phyloP scores from a whole-genome alignment of 2,888 invertebrate genomes.

The Microplitis deprimator region DNA sequence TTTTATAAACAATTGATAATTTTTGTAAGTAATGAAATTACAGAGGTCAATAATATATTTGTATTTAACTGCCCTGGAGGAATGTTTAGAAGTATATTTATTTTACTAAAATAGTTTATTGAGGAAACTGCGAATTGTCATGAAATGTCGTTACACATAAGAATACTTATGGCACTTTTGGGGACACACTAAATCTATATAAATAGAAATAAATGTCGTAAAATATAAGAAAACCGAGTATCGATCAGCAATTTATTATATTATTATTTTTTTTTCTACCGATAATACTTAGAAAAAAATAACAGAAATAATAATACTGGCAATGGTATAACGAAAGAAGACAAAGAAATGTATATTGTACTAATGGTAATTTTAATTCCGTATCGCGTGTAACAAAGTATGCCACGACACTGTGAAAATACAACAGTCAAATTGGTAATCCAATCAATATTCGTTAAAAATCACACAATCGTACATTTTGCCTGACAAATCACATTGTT shows the following conservation, averaged over 20 bases:
- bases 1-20: not conserved
- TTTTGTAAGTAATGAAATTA: not conserved
- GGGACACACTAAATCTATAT: not conserved
- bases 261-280: not conserved
- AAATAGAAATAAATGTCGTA: not conserved
- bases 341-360: not conserved
- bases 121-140: not conserved
- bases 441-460: conserved; percentile 17
- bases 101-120: not conserved
- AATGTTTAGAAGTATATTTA: not conserved
- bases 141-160: not conserved
- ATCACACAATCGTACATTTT: conserved; percentile 19
- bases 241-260: not conserved
- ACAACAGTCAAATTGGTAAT: conserved; percentile 4
- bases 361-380: not conserved
- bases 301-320: not conserved
- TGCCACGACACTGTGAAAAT: not conserved
- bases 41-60: not conserved
- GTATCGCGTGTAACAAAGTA: not conserved
- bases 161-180: not conserved
- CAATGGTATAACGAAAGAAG: not conserved
- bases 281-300: not conserved
- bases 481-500: conserved; percentile 32
- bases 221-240: not conserved
- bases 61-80: not conserved